Evolutionary conservation across 2,797 vertebrate genomes (phyloP).

Genomic region (Pipistrellus kuhlii): DNA sequence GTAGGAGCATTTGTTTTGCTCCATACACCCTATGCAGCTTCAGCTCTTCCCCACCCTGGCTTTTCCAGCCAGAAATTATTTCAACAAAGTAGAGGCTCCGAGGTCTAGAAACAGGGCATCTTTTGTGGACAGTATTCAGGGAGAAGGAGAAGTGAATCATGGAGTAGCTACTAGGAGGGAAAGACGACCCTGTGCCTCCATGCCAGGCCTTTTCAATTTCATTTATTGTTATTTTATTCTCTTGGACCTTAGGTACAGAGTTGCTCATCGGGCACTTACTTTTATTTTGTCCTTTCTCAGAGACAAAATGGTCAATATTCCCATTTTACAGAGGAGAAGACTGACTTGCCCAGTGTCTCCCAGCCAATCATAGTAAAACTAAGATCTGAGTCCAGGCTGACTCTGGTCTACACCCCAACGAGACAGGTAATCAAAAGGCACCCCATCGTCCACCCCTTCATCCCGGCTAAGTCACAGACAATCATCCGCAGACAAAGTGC

Average conservation of each 20-base stretch:
- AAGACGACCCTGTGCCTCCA: background rate
- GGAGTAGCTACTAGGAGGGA: background rate
- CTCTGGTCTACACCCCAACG: background rate
- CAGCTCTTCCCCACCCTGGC: constrained; percentile 44
- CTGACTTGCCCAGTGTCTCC: background rate
- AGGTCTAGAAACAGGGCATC: background rate
- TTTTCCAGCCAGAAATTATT: constrained; percentile 44
- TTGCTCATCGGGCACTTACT: background rate
- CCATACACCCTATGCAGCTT: constrained; percentile 46
- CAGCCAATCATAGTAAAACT: background rate
- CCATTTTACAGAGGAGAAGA: constrained; percentile 50
- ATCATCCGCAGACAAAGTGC: background rate
- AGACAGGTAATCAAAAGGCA: background rate
- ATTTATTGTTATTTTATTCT: background rate
- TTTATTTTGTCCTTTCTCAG: constrained; percentile 49
- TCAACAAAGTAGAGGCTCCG: constrained; percentile 32
- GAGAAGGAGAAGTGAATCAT: constrained; percentile 4
- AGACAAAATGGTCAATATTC: background rate
- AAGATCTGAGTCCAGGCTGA: background rate
- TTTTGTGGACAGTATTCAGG: constrained; percentile 11
- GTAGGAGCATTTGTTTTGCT: constrained; percentile 51
- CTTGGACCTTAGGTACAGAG: background rate
- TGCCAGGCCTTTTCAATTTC: background rate
- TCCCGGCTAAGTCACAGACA: background rate
- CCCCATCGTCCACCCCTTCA: background rate